Percentiles rank a stretch among this genome's conserved stretches.
These are phyloP conservation scores for Digitonthophagus gazella DNA, from an alignment of 2,888 invertebrate species.

Conservation along the genomic window DNA sequence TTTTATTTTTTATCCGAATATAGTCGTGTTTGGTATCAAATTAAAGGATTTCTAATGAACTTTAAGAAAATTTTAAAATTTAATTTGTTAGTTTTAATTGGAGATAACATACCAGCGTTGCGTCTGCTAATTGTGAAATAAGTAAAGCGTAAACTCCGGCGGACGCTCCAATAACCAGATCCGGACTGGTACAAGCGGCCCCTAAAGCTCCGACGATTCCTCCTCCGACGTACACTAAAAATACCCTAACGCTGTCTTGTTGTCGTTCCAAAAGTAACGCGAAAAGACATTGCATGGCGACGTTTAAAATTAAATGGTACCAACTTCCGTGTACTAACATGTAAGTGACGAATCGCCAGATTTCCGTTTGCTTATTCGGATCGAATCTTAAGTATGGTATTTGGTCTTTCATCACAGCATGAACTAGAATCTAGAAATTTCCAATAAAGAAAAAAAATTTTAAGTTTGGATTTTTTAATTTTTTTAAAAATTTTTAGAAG, in stretches of 20 bases:
- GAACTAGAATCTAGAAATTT: conserved; percentile 24
- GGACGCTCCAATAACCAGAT: conserved; percentile 82
- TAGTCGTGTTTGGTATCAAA: no score
- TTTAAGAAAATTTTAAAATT: no score
- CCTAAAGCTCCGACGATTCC: conserved; percentile 75
- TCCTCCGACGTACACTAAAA: conserved; percentile 70
- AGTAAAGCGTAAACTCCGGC: conserved; percentile 88
- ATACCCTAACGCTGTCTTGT: conserved; percentile 72
- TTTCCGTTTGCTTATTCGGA: conserved; percentile 63
- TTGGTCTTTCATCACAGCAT: conserved; percentile 20
- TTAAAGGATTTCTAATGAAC: no score
- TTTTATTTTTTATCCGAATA: no score
- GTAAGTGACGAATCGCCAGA: conserved; percentile 80
- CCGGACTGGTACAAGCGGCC: conserved; percentile 72
- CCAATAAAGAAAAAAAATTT: not conserved
- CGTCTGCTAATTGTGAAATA: conserved; percentile 82
- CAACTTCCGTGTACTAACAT: conserved; percentile 76
- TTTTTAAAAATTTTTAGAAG: not conserved
- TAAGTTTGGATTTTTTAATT: not conserved
- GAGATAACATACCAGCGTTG: conserved; percentile 71
- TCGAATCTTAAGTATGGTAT: conserved; percentile 56
- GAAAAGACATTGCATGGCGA: conserved; percentile 63
- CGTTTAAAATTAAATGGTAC: conserved; percentile 75
- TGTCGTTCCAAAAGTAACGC: conserved; percentile 61
- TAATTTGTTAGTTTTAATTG: no score